A percentile compares a stretch with the other conserved stretches of the same genome.
phyloP scores from a whole-genome alignment of 2,113 vertebrate genomes.

The Choloepus hoffmanni region DNA sequence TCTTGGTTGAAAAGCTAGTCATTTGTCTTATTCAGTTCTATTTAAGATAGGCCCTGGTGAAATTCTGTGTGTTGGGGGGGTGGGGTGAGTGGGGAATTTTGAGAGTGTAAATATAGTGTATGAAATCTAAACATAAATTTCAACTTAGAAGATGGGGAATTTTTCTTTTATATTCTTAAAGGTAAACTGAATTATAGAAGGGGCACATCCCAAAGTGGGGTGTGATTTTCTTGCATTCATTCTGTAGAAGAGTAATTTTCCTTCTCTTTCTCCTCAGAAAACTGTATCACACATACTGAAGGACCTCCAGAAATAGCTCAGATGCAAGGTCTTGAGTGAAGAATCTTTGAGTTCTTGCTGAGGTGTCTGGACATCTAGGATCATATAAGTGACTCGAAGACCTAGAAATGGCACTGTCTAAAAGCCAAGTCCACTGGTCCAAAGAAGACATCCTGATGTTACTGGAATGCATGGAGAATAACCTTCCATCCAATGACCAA shows the following conservation, averaged over 20 bases:
- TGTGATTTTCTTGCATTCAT: neutral
- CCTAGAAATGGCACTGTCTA: neutral
- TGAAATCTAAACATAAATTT: neutral
- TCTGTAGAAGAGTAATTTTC: neutral
- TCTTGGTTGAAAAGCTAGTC: neutral
- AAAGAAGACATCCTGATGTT: neutral
- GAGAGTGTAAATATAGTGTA: neutral
- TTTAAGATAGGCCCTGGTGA: neutral
- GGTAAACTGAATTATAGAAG: neutral
- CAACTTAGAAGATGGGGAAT: neutral
- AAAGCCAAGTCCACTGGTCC: neutral
- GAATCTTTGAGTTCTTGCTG: neutral
- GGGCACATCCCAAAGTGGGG: neutral
- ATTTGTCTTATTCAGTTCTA: no score
- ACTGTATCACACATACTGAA: neutral
- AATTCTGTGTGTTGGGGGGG: neutral
- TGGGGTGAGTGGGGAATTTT: no score
- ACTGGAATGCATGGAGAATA: neutral
- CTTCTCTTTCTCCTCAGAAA: neutral
- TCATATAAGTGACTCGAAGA: neutral
- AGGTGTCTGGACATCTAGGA: neutral
- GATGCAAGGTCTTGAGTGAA: neutral
- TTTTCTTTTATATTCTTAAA: neutral
- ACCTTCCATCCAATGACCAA: neutral
- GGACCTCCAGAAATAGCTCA: neutral